These are phyloP conservation scores for Periophthalmodon schlosseri DNA, from an alignment of 2,113 vertebrate genomes.

Conservation along the genomic window DNA sequence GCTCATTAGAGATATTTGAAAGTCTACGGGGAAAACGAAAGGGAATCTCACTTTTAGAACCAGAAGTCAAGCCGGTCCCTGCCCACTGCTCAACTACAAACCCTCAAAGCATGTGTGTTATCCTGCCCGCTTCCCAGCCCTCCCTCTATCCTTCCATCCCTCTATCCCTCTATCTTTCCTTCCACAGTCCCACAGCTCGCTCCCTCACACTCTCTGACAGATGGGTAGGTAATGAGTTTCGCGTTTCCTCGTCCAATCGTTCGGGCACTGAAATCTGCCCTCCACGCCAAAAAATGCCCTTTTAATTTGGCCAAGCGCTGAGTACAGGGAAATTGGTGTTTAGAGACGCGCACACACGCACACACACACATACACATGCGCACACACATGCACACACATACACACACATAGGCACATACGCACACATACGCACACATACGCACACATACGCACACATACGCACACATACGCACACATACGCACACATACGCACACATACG, in stretches of 20 bases:
- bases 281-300: slow-evolving; percentile 75
- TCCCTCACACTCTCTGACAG: slow-evolving; percentile 74
- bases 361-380: background rate
- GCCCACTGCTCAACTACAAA: background rate
- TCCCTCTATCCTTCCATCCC: slow-evolving; percentile 44
- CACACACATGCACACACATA: slow-evolving; percentile 22
- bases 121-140: slow-evolving; percentile 47
- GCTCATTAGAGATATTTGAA: background rate
- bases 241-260: slow-evolving; percentile 73
- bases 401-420: slow-evolving; percentile 28
- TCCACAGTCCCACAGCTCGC: slow-evolving; percentile 70
- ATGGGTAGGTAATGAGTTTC: slow-evolving; percentile 80
- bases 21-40: background rate
- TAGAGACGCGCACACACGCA: slow-evolving; percentile 35
- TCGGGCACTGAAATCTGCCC: slow-evolving; percentile 74
- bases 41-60: background rate
- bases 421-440: slow-evolving; percentile 25
- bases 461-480: no score
- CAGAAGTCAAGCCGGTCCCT: background rate
- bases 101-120: slow-evolving; percentile 26
- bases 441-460: slow-evolving; percentile 9
- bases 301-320: slow-evolving; percentile 78
- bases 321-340: slow-evolving; percentile 77
- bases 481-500: slow-evolving; percentile 35
- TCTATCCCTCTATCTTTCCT: slow-evolving; percentile 41